Conservation (phyloP, 2,888 invertebrate genomes). For the Cataglyphis livida region DNA sequence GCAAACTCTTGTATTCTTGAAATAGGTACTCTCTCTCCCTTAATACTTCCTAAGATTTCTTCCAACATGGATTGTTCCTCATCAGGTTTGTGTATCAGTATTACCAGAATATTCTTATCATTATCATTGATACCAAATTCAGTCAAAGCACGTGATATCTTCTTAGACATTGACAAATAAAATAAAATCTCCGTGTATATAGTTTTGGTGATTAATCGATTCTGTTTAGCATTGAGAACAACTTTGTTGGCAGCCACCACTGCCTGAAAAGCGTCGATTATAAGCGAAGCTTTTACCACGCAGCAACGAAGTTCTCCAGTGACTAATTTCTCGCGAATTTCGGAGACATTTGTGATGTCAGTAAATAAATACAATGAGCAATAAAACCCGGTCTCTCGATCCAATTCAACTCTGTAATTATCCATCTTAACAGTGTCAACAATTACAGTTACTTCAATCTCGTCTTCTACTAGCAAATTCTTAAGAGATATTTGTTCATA, state of each 20-base stretch:
- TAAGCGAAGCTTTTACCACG: slow-evolving; percentile 88
- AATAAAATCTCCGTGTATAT: slow-evolving; percentile 90
- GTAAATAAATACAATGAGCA: slow-evolving; percentile 87
- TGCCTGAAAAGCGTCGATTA: slow-evolving; percentile 88
- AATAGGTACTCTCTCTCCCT: slow-evolving; percentile 87
- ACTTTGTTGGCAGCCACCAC: slow-evolving; percentile 90
- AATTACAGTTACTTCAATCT: not conserved
- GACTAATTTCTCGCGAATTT: slow-evolving; percentile 87
- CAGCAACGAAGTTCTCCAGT: slow-evolving; percentile 88
- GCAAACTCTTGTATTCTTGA: slow-evolving; percentile 86
- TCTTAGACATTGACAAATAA: slow-evolving; percentile 90
- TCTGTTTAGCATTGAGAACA: slow-evolving; percentile 86
- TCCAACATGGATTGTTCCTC: slow-evolving; percentile 75
- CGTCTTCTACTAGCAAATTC: not conserved
- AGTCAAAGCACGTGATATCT: slow-evolving; percentile 89
- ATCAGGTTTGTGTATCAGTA: slow-evolving; percentile 82
- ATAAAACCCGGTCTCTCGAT: slow-evolving; percentile 85
- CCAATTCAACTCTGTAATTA: slow-evolving; percentile 80
- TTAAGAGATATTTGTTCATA: not conserved
- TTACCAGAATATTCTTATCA: slow-evolving; percentile 86
- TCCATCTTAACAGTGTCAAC: slow-evolving; percentile 59
- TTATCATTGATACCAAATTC: slow-evolving; percentile 88
- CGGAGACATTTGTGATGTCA: slow-evolving; percentile 88
- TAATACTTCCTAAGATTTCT: slow-evolving; percentile 86
- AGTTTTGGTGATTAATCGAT: slow-evolving; percentile 88